Percentiles rank a stretch among this genome's conserved stretches.
These are phyloP conservation scores for Gallirallus australis DNA, from an alignment of 2,797 vertebrate genomes.

Conservation along the genomic window DNA sequence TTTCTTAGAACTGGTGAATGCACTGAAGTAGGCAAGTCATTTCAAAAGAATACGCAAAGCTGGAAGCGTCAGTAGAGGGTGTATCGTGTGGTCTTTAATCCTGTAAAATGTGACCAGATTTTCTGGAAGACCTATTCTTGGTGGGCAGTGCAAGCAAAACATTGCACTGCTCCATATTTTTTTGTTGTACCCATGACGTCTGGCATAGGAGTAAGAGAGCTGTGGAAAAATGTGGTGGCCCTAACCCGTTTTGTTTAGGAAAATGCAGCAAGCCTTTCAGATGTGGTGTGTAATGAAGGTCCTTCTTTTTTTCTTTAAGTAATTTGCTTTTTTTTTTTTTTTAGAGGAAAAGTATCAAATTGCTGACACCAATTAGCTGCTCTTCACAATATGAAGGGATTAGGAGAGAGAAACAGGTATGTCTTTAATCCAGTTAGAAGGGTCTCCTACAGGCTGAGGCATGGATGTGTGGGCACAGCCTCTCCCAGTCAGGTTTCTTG, in stretches of 20 bases:
- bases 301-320: not conserved
- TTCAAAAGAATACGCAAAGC: not conserved
- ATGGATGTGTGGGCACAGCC: not conserved
- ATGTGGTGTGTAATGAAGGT: not conserved
- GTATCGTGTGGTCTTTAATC: not conserved
- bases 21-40: not conserved
- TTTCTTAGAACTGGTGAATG: not conserved
- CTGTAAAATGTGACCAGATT: not conserved
- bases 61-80: not conserved
- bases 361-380: too few species aligned
- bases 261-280: not conserved
- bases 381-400: too few species aligned
- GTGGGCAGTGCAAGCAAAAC: not conserved
- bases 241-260: not conserved
- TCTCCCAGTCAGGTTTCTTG: rapidly evolving
- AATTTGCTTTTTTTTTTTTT: too few species aligned
- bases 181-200: rapidly evolving
- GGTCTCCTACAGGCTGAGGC: too few species aligned
- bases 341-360: too few species aligned
- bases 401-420: too few species aligned
- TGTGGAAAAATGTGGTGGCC: not conserved
- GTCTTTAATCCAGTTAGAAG: too few species aligned
- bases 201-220: not conserved
- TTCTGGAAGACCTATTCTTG: not conserved
- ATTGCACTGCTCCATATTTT: rapidly evolving